phyloP scores from a whole-genome alignment of 2,888 invertebrate species.

The Scelioninae gen. 2 region DNA sequence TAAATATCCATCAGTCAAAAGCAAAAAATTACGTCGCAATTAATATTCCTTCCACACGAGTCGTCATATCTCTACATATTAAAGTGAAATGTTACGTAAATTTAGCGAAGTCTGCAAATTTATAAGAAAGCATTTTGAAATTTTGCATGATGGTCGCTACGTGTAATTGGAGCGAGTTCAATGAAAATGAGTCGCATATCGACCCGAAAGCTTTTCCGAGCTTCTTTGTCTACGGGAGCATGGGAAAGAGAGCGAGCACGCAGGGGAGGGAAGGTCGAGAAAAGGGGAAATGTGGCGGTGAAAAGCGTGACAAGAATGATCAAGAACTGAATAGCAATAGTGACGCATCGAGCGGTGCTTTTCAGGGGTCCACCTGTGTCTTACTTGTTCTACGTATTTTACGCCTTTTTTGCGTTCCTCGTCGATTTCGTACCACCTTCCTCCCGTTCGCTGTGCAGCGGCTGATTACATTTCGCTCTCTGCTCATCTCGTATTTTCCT shows the following conservation, averaged over 20 bases:
- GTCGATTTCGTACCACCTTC: conserved; percentile 20
- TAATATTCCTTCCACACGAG: conserved; percentile 27
- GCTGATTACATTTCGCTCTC: conserved; percentile 45
- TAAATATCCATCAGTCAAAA: conserved; percentile 3
- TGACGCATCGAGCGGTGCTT: conserved; percentile 60
- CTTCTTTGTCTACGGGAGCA: conserved; percentile 22
- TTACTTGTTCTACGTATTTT: conserved; percentile 61
- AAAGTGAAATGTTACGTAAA: conserved; percentile 32
- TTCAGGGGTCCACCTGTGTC: conserved; percentile 58
- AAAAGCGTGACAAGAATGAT: conserved; percentile 72
- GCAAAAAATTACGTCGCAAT: conserved; percentile 10
- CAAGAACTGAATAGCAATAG: conserved; percentile 66
- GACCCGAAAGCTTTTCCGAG: conserved; percentile 60
- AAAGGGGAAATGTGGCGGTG: conserved; percentile 51
- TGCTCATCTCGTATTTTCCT: conserved; percentile 12
- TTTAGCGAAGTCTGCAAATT: conserved; percentile 25
- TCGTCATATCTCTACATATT: conserved; percentile 22
- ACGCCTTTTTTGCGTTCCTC: conserved; percentile 20
- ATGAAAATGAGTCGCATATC: conserved; percentile 69
- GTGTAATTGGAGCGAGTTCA: conserved; percentile 59
- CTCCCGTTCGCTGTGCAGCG: conserved; percentile 32
- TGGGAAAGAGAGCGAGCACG: neutral
- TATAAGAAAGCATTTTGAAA: conserved; percentile 41
- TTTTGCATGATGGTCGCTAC: conserved; percentile 19
- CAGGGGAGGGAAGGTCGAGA: conserved; percentile 1